These are phyloP conservation scores for Adrianichthys oophorus DNA, from an alignment of 2,797 vertebrate genomes.

Conservation along the genomic window DNA sequence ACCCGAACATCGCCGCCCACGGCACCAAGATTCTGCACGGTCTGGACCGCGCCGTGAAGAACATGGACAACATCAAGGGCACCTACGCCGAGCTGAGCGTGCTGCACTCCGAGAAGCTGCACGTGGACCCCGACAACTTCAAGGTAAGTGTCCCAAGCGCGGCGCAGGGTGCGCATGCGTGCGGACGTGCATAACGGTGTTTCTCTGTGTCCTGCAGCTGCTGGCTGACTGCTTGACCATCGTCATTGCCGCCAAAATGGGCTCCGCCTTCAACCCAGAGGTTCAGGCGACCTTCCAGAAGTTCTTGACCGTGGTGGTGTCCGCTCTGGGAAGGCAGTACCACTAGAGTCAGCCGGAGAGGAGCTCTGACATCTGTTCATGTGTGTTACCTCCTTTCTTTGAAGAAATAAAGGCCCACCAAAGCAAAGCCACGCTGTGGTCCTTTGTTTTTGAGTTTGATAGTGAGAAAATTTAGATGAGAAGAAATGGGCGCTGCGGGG, in stretches of 20 bases:
- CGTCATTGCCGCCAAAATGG: conserved; percentile 74
- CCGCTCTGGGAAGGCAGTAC: conserved; percentile 83
- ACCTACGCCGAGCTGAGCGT: conserved; percentile 76
- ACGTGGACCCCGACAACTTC: conserved; percentile 91
- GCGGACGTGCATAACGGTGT: background rate
- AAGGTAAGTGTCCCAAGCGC: conserved; percentile 49
- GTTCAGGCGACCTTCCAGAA: conserved; percentile 81
- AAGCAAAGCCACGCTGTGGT: conserved; percentile 8
- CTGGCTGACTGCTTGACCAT: conserved; percentile 81
- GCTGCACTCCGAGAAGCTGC: conserved; percentile 86
- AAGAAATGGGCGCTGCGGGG: no score
- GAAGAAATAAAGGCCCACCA: conserved; percentile 37
- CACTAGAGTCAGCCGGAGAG: conserved; percentile 59
- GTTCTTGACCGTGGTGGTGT: conserved; percentile 78
- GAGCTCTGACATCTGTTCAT: background rate
- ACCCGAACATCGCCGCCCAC: conserved; percentile 77
- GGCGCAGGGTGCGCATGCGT: background rate
- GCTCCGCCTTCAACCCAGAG: conserved; percentile 65
- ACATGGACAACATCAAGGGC: conserved; percentile 83
- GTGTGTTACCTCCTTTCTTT: background rate
- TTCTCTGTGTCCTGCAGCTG: conserved; percentile 61
- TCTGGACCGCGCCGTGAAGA: conserved; percentile 82
- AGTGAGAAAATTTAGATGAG: background rate
- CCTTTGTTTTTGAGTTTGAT: background rate
- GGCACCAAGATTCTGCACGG: conserved; percentile 83